Evolutionary conservation across 2,888 invertebrate genomes (phyloP), one percentile per base, ranked within the genome.

Genomic region (Tipula unca): DNA sequence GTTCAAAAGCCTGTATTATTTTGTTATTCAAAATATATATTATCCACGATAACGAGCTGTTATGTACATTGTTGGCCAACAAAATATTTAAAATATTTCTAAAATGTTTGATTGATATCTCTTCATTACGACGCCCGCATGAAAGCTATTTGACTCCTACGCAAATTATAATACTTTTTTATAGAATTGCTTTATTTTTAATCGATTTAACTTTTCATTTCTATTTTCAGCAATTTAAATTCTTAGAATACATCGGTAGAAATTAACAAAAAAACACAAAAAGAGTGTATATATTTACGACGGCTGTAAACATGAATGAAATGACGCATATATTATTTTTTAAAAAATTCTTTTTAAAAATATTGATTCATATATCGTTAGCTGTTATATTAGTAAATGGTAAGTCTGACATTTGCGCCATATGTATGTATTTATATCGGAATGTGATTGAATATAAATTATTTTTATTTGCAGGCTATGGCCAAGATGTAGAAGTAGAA

Each of bases 401-500:
- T 89, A 88, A 87, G 86, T 83, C n/a, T n/a, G n/a, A n/a, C n/a
- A n/a, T n/a, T n/a, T n/a, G n/a, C n/a, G n/a, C n/a, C n/a, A n/a
- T n/a, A n/a, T 29, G 32, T 1, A 36, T 82, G 32, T 29, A 29
- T 39, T 85, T 0, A 29, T n/a, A n/a, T n/a, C n/a, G n/a, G n/a
- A 29, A 2, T 85, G 0, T 85, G 0, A 48, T 85, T 25, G 10
- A 32, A 32, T 6, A 2, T n/a, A n/a, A 48, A 3, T 3, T 83
- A 82, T 84, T 86, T 82, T 86, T 35, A 84, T 85, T 90, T 91
- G 36, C 91, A 95, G 95, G 95, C 91, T 95, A 95, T 91, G 94
- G 93, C 91, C 93, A 93, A 87, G 92, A 93, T 93, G 90, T 92
- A 93, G 85, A 94, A 93, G 89, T 90, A 91, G 93, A 93, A 88